Conservation (phyloP, 1,140 invertebrate species). For the Latrodectus geometricus region DNA sequence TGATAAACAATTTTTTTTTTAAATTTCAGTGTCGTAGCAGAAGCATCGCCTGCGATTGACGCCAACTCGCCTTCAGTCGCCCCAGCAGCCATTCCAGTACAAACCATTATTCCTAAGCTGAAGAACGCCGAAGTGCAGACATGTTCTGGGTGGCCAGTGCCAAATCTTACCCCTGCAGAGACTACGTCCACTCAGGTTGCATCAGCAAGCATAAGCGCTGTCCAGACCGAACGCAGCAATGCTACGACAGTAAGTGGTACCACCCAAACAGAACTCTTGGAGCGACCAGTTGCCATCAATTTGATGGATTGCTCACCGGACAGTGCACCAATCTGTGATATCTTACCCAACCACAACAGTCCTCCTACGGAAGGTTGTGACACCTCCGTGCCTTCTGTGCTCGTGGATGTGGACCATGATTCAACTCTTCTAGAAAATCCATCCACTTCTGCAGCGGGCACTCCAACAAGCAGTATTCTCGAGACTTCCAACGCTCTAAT, state of each 20-base stretch:
- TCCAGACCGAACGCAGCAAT: not conserved
- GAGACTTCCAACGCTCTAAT: not conserved
- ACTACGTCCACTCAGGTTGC: not conserved
- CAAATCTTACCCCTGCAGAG: not conserved
- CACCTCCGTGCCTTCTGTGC: not conserved
- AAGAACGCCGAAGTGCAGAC: constrained; percentile 55
- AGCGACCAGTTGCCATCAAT: not conserved
- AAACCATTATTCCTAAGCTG: not conserved
- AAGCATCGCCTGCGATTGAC: not conserved
- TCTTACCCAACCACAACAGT: not conserved
- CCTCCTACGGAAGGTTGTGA: not conserved
- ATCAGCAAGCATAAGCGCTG: not conserved
- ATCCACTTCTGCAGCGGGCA: not conserved
- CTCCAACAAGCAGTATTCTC: not conserved
- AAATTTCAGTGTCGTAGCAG: not conserved
- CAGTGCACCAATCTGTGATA: constrained; percentile 38
- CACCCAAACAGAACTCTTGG: constrained; percentile 3
- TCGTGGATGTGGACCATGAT: not conserved
- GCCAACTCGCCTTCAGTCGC: not conserved
- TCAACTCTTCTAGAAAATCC: not conserved
- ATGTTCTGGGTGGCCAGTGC: constrained; percentile 5
- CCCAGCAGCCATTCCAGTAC: not conserved
- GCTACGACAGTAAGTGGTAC: not conserved
- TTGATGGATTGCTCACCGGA: constrained; percentile 41
- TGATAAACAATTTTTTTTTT: not conserved